phyloP scores from a whole-genome alignment of 2,797 vertebrate genomes.

The Oreochromis grahami region DNA sequence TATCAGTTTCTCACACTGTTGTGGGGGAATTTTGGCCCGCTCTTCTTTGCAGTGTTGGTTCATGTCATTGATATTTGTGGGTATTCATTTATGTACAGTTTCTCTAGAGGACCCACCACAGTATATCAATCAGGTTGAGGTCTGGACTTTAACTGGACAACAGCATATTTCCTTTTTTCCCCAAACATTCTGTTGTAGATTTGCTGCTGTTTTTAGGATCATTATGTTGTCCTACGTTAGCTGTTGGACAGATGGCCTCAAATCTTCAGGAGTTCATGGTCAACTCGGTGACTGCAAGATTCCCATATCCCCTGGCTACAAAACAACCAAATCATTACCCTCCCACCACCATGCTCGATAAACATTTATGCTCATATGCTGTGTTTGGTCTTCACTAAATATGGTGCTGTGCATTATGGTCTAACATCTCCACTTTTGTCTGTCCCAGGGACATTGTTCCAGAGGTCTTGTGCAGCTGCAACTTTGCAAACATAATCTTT shows the following conservation, averaged over 20 bases:
- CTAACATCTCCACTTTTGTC: not conserved
- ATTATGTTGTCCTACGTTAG: not conserved
- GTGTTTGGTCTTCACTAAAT: not conserved
- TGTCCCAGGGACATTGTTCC: not conserved
- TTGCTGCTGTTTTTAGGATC: not conserved
- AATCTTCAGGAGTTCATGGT: not conserved
- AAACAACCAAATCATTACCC: not conserved
- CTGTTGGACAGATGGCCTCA: not conserved
- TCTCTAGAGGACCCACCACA: not conserved
- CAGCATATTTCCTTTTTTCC: not conserved
- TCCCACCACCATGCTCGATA: not conserved
- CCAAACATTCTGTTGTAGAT: not conserved
- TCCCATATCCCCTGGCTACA: not conserved
- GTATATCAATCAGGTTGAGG: not conserved
- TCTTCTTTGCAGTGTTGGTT: not conserved
- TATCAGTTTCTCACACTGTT: not conserved
- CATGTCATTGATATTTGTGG: not conserved
- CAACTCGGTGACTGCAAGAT: not conserved
- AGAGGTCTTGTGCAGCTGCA: not conserved
- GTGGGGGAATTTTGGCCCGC: not conserved
- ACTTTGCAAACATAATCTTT: not conserved
- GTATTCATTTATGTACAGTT: not conserved
- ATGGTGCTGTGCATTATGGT: not conserved
- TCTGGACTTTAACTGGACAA: not conserved
- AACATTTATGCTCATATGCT: rapidly evolving